phyloP scores from a whole-genome alignment of 2,888 invertebrate genomes.

The Cancer borealis region DNA sequence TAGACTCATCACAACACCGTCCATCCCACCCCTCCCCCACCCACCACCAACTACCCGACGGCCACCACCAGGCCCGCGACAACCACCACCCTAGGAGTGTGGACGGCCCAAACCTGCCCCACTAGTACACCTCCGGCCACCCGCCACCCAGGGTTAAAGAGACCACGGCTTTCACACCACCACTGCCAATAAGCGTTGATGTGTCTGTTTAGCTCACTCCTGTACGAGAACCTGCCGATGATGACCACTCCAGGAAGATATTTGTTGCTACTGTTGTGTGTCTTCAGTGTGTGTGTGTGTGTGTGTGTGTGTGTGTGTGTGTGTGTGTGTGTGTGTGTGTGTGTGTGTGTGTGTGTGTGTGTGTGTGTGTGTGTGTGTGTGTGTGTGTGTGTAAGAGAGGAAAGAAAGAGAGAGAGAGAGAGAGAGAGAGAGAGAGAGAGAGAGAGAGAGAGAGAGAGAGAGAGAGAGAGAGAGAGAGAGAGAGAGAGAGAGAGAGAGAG shows the following conservation, averaged over 20 bases:
- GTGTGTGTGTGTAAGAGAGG: too few species aligned
- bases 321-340: too few species aligned
- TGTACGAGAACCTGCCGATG: not conserved
- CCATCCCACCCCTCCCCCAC: not conserved
- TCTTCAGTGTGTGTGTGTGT: not conserved
- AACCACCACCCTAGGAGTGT: conserved; percentile 51
- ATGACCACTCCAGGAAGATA: not conserved
- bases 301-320: too few species aligned
- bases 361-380: too few species aligned
- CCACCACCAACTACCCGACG: not conserved
- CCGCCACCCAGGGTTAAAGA: conserved; percentile 49
- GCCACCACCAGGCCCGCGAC: conserved; percentile 17
- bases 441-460: conserved; percentile 46
- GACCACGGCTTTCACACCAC: conserved; percentile 39
- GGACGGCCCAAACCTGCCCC: conserved; percentile 39
- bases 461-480: conserved; percentile 49
- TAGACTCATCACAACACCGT: conserved; percentile 61
- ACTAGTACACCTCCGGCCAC: conserved; percentile 48
- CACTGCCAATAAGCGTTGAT: conserved; percentile 29
- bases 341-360: not conserved
- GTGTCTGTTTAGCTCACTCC: conserved; percentile 28
- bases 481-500: conserved; percentile 27
- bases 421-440: not conserved
- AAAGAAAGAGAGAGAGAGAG: too few species aligned
- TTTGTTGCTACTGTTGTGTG: not conserved